Percentiles rank a stretch among this genome's conserved stretches.
Evolutionary conservation across 2,888 invertebrate species (phyloP).

Genomic region (Heliconius ethilla): DNA sequence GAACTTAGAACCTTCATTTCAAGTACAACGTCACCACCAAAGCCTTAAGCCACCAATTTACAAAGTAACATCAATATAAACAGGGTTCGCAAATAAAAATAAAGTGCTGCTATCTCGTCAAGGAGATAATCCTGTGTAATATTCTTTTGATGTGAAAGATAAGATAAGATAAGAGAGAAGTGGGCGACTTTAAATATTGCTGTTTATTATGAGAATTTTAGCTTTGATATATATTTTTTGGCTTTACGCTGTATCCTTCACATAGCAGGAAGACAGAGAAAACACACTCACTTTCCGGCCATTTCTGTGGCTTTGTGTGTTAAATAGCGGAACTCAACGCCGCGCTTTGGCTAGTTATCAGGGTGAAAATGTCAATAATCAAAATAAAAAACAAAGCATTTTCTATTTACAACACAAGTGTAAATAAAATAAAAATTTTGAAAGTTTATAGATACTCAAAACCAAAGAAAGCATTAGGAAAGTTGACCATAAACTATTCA

Average conservation of each 20-base stretch:
- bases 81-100: conserved; percentile 15
- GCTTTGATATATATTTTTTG: not conserved
- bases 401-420: not conserved
- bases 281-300: not conserved
- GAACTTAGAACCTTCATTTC: not conserved
- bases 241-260: not conserved
- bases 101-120: conserved; percentile 20
- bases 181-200: conserved; percentile 9
- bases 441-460: not conserved
- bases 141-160: conserved; percentile 19
- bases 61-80: conserved; percentile 16
- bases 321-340: not conserved
- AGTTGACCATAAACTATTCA: not conserved
- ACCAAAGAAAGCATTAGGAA: not conserved
- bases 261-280: not conserved
- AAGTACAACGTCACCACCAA: not conserved
- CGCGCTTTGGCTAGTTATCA: not conserved
- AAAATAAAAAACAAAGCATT: not conserved
- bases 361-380: too few species aligned
- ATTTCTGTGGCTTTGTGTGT: not conserved
- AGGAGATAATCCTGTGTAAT: conserved; percentile 30
- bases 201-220: conserved; percentile 13
- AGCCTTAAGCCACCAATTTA: not conserved
- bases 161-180: conserved; percentile 4
- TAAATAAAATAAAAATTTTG: not conserved